Base-by-base conservation (phyloP, 2,113 vertebrate genomes). In the Nematolebias whitei region DNA sequence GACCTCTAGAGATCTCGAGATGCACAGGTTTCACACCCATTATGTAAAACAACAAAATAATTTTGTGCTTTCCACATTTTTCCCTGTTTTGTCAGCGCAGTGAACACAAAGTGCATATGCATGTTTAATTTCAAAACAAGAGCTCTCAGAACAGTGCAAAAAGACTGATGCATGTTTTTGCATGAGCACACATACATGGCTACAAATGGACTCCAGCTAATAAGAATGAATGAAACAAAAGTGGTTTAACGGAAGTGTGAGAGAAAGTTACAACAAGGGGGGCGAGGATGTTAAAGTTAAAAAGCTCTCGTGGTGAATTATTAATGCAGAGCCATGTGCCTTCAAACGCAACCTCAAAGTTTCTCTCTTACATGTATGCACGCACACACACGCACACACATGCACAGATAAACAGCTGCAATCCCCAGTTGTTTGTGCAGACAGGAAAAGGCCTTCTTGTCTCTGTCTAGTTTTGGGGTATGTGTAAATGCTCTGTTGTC, bases 261-360 rank as follows among this genome's bases (percentile, higher is more conserved):
- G 79, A 56, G 60, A 80, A 81, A 78, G 68, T 78, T 75, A 62
- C 65, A 38, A 51, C 61, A 70, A 68, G 70, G 55, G 45, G 29
- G 74, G 43, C 56, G 63, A 82, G 84, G 80, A 83, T 85, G 74
- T 83, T 75, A 60, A 85, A 88, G 79, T 87, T 88, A 86, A 90
- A 91, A 91, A 90, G 79, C 80, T 85, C 75, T 86, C 86, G 44
- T 79, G 23, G 67, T 91, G 79, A 90, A 92, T 91, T 89, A 92
- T 90, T 90, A 84, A 90, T 87, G 77, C 60, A 35, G 59, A 64
- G 71, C 78, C 84, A 90, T 90, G 78, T 87, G 84, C 76, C 79
- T 66, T 79, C 71, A 84, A 68, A 86, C 75, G 74, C 74, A 66
- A 72, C 56, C 60, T 78, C 72, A 78, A 59, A 67, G 65, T 68